Conservation (phyloP, 2,888 invertebrate species). For the Drosophila testacea region DNA sequence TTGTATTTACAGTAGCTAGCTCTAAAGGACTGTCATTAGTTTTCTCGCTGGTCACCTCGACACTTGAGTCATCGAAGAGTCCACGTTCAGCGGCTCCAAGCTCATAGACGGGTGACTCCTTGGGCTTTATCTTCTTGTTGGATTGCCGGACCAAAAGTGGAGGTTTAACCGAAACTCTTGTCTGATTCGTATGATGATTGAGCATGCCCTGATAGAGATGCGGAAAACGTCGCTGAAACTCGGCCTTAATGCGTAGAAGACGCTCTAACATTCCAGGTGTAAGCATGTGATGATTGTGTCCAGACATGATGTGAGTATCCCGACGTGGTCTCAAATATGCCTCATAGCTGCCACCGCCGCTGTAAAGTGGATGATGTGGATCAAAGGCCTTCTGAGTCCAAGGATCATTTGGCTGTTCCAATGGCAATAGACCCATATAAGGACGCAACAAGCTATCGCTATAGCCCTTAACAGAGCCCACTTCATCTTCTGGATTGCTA, state of each 20-base stretch:
- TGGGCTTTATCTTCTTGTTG: conserved; percentile 6
- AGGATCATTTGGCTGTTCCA: conserved; percentile 76
- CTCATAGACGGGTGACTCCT: conserved; percentile 60
- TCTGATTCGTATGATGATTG: conserved; percentile 59
- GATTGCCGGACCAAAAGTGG: conserved; percentile 62
- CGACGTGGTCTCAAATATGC: conserved; percentile 69
- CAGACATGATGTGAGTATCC: conserved; percentile 60
- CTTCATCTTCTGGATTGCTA: conserved; percentile 1
- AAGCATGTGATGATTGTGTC: conserved; percentile 41
- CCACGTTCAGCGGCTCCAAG: conserved; percentile 77
- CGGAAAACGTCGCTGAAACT: conserved; percentile 77
- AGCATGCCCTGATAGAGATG: conserved; percentile 75
- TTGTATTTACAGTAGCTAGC: neutral
- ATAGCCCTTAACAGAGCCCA: conserved; percentile 57
- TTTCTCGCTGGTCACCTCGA: conserved; percentile 17
- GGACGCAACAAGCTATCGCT: conserved; percentile 69
- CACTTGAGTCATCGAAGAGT: conserved; percentile 37
- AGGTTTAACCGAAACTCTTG: conserved; percentile 67
- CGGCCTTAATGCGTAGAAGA: conserved; percentile 70
- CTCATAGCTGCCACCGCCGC: conserved; percentile 78
- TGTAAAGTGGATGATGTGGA: conserved; percentile 67
- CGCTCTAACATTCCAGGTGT: conserved; percentile 77
- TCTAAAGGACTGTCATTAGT: neutral
- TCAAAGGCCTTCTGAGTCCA: conserved; percentile 76
- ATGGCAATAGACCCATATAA: conserved; percentile 79